phyloP scores from a whole-genome alignment of 35 echinoderm and acorn worm genomes.

The Nesometra sesokonis region DNA sequence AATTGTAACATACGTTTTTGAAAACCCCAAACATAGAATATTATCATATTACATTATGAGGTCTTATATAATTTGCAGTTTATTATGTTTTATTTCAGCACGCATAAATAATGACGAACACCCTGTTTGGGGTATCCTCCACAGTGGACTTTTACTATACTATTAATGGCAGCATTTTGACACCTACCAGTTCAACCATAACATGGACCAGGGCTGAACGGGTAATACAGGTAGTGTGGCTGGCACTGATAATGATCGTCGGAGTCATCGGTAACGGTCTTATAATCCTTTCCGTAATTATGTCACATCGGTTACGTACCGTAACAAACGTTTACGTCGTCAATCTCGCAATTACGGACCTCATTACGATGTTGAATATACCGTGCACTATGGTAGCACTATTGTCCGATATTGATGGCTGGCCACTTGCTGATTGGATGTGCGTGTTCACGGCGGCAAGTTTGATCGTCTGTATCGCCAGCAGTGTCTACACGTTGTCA shows the following conservation, averaged over 20 bases:
- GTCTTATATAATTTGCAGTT: too few relatives aligned
- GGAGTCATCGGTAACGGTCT: slow-evolving; percentile 39
- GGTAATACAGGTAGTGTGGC: not conserved
- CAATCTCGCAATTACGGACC: slow-evolving; percentile 24
- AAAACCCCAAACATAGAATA: too few relatives aligned
- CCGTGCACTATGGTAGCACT: slow-evolving; percentile 23
- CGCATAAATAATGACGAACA: too few relatives aligned
- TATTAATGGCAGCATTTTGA: too few relatives aligned
- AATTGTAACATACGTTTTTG: too few relatives aligned
- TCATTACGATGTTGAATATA: slow-evolving; percentile 25
- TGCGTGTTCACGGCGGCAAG: not conserved
- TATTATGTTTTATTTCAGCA: too few relatives aligned
- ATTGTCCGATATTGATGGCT: slow-evolving; percentile 5
- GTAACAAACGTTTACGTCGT: slow-evolving; percentile 41
- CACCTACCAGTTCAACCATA: not conserved
- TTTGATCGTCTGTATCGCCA: not conserved
- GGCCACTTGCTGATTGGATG: slow-evolving; percentile 32
- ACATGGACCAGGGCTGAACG: not conserved
- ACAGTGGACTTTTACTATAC: too few relatives aligned
- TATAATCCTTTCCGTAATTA: slow-evolving; percentile 21
- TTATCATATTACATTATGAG: too few relatives aligned
- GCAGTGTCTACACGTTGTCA: slow-evolving; percentile 23
- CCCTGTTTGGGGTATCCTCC: too few relatives aligned
- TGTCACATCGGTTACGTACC: slow-evolving; percentile 24
- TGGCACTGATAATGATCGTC: not conserved